Evolutionary conservation across 2,888 invertebrate species (phyloP), one percentile per base, ranked within the genome.

Genomic region (Pachydiplax longipennis): DNA sequence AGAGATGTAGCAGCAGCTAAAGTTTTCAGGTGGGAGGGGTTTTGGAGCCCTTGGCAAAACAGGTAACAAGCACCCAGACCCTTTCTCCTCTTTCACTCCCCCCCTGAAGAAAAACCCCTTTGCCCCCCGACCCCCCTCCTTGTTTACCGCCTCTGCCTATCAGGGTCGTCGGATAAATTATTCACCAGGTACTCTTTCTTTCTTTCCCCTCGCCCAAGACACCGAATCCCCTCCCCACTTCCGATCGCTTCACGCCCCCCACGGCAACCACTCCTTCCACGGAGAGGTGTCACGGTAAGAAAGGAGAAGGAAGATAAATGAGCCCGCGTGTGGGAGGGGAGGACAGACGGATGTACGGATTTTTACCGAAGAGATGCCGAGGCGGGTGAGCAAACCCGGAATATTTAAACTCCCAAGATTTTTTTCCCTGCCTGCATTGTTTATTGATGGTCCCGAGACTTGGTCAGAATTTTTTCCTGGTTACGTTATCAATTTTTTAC

Each of bases 141-240:
- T 87, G 87, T 87, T 87, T 87, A 87, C 87, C 87, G 61, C 37
- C 87, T 61, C 87, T 87, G 87, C 87, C 87, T 87, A 87, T 87
- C 87, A 87, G 87, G 87, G 87, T 87, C 87, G 87, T 35, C n/a
- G 61, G 61, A 87, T 87, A 87, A 87, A 87, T 87, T 87, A 87
- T 87, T 87, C 87, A 87, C 87, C 35, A 87, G 87, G 87, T 87
- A 87, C 87, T 87, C 87, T 58, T 87, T 65, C 61, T 65, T 40
- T 87, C 83, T 35, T 53, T 58, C 58, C 83, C 35, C 58, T 25
- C 31, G 25, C 58, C 58, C 83, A 44, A 44, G 13, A 53, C 82
- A 35, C 65, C n/a, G 65, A 65, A 65, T 65, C 13, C 73, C 31
- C 73, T 18, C 73, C 31, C 31, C 73, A 31, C 61, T 87, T 87